phyloP scores from a whole-genome alignment of 2,113 vertebrate genomes.

The Phylloscopus trochilus region DNA sequence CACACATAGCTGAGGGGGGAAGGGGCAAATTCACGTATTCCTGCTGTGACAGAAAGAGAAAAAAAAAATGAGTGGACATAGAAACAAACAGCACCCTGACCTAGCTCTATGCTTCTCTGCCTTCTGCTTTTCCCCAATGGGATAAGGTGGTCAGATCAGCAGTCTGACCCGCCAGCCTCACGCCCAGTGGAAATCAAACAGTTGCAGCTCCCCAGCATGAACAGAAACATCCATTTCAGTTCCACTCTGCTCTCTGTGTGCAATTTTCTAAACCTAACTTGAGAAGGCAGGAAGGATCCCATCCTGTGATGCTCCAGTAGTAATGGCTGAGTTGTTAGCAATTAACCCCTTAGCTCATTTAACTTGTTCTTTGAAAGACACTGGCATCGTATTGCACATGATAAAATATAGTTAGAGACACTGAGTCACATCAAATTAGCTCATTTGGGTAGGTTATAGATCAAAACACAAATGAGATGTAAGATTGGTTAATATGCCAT shows the following conservation, averaged over 20 bases:
- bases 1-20: not conserved
- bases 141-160: not conserved
- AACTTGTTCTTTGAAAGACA: slow-evolving; percentile 47
- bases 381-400: not conserved
- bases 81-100: not conserved
- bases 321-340: slow-evolving; percentile 6
- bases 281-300: not conserved
- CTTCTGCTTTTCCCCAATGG: not conserved
- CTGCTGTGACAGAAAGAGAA: not conserved
- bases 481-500: slow-evolving; percentile 55
- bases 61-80: not conserved
- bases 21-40: not conserved
- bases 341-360: slow-evolving; percentile 64
- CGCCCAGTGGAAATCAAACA: not conserved
- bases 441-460: slow-evolving; percentile 45
- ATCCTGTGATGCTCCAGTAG: not conserved
- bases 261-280: not conserved
- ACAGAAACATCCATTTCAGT: not conserved
- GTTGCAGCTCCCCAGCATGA: not conserved
- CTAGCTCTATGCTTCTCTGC: not conserved
- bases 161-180: not conserved
- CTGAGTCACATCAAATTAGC: slow-evolving; percentile 32
- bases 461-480: slow-evolving; percentile 53
- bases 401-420: slow-evolving; percentile 26
- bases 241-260: not conserved